Percentiles rank a stretch among this genome's conserved stretches.
phyloP scores from a whole-genome alignment of 2,113 vertebrate genomes.

The Lepus americanus region DNA sequence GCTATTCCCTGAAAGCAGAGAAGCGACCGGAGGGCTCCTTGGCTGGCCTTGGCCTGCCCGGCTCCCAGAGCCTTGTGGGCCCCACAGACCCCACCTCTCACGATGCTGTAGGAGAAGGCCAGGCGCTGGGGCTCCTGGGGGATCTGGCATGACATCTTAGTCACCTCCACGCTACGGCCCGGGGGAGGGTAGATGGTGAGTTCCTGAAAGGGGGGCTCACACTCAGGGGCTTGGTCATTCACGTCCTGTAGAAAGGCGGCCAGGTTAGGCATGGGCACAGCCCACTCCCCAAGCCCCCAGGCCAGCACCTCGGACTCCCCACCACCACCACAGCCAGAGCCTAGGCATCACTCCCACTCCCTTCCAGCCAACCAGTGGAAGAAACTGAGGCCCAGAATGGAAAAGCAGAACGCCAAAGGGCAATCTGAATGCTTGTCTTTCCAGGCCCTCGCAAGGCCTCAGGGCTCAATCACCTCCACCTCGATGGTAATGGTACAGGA shows the following conservation, averaged over 20 bases:
- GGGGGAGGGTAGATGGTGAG: slow-evolving; percentile 60
- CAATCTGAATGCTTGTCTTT: neutral
- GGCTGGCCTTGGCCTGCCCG: neutral
- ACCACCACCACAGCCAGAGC: neutral
- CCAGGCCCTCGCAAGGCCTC: neutral
- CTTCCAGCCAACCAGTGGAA: neutral
- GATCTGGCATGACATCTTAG: slow-evolving; percentile 79
- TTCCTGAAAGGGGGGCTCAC: slow-evolving; percentile 85
- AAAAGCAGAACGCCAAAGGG: neutral
- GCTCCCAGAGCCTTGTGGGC: neutral
- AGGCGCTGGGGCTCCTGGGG: slow-evolving; percentile 63
- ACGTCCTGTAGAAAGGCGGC: slow-evolving; percentile 82
- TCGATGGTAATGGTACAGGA: slow-evolving; percentile 82
- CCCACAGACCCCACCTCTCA: slow-evolving; percentile 81
- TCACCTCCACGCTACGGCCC: slow-evolving; percentile 72
- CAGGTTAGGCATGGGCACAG: neutral
- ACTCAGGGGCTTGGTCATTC: slow-evolving; percentile 81
- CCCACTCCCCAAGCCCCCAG: neutral
- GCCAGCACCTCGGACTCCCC: neutral
- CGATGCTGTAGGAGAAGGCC: slow-evolving; percentile 80
- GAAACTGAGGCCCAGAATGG: neutral
- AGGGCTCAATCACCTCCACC: slow-evolving; percentile 84
- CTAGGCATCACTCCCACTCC: neutral
- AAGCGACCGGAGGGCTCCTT: neutral
- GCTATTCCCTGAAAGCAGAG: slow-evolving; percentile 83